Evolutionary conservation across 2,113 vertebrate species (phyloP).

Genomic region (Rhombomys opimus): DNA sequence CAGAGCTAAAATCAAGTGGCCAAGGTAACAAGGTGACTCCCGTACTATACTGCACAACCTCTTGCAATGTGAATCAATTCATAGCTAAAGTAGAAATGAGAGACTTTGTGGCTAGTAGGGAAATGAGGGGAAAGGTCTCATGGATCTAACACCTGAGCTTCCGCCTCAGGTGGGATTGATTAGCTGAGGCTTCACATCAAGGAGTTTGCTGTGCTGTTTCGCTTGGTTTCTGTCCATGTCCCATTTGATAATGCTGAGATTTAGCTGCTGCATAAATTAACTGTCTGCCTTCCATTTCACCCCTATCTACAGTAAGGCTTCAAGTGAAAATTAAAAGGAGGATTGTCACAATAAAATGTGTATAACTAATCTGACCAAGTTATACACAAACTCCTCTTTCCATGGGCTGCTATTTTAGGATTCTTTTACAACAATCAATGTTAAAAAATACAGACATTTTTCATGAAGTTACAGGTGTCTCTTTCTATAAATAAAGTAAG

Average conservation of each 20-base stretch:
- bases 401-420: neutral
- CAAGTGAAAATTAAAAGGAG: constrained; percentile 39
- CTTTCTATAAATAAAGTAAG: constrained; percentile 23
- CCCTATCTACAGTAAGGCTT: constrained; percentile 3
- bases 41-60: constrained; percentile 42
- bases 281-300: constrained; percentile 44
- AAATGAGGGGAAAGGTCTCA: constrained; percentile 83
- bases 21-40: neutral
- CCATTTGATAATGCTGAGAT: constrained; percentile 55
- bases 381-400: neutral
- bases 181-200: constrained; percentile 64
- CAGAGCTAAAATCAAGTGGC: neutral
- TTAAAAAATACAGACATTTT: constrained; percentile 41
- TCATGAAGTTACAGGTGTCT: constrained; percentile 22
- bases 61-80: constrained; percentile 82
- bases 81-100: constrained; percentile 74
- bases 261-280: constrained; percentile 60
- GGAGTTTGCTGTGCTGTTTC: constrained; percentile 45
- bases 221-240: neutral
- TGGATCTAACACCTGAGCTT: constrained; percentile 79
- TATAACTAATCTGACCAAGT: constrained; percentile 35
- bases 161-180: constrained; percentile 78
- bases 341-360: constrained; percentile 51
- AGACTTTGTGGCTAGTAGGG: constrained; percentile 74
- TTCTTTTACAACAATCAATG: constrained; percentile 75